These are phyloP conservation scores for Thera obeliscata DNA, from an alignment of 2,888 invertebrate genomes.

Conservation along the genomic window DNA sequence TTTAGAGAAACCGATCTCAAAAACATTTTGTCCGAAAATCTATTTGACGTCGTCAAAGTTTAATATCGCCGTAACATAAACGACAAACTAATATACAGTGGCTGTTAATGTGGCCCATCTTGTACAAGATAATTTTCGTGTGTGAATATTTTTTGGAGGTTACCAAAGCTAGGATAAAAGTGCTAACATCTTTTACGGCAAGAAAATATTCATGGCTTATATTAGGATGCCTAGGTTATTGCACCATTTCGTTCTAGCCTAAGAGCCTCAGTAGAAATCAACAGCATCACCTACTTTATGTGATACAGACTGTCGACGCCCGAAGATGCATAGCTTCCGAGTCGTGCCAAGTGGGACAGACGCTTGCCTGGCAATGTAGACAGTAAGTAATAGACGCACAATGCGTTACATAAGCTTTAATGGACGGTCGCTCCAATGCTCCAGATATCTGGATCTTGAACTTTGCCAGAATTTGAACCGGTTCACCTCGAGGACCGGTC, in stretches of 20 bases:
- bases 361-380: constrained; percentile 25
- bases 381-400: constrained; percentile 24
- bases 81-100: not conserved
- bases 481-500: constrained; percentile 22
- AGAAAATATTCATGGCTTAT: not conserved
- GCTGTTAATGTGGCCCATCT: not conserved
- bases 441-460: constrained; percentile 37
- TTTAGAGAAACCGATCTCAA: constrained; percentile 27
- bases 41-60: constrained; percentile 6
- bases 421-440: constrained; percentile 32
- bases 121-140: no score
- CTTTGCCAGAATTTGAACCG: constrained; percentile 28
- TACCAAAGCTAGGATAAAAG: not conserved
- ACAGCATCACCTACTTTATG: not conserved
- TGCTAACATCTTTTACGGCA: not conserved
- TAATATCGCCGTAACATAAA: constrained; percentile 2
- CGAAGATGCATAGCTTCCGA: constrained; percentile 28
- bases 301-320: constrained; percentile 15
- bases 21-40: constrained; percentile 14
- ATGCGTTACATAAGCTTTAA: constrained; percentile 36
- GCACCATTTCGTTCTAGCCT: not conserved
- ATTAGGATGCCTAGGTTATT: not conserved
- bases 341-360: constrained; percentile 39
- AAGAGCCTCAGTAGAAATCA: not conserved
- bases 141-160: no score